phyloP scores from a whole-genome alignment of 1,140 invertebrate genomes.

The Neodiprion lecontei region DNA sequence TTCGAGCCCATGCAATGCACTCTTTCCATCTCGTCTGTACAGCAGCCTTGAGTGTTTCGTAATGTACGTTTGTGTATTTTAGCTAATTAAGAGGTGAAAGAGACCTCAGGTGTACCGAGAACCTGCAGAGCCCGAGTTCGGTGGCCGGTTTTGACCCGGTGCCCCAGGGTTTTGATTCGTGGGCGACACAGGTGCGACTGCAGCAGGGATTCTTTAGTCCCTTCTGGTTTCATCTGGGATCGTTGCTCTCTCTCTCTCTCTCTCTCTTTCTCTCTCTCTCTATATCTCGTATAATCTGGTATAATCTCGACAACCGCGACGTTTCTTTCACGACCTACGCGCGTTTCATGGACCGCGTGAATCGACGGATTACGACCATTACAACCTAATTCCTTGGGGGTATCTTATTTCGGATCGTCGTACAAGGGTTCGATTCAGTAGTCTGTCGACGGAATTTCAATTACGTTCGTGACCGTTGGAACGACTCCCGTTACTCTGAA shows the following conservation, averaged over 20 bases:
- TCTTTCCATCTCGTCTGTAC: too few species aligned
- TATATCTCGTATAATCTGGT: too few species aligned
- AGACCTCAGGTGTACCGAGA: not conserved
- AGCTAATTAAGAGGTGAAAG: slow-evolving; percentile 1
- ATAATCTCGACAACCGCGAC: not conserved
- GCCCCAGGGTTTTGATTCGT: not conserved
- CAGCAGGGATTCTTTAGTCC: not conserved
- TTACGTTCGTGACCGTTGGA: too few species aligned
- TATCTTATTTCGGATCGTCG: too few species aligned
- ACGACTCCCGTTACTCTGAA: too few species aligned
- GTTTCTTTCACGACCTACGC: not conserved
- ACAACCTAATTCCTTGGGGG: not conserved
- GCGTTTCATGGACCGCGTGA: not conserved
- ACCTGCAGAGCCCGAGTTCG: not conserved
- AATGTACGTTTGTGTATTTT: not conserved
- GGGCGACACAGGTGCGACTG: not conserved
- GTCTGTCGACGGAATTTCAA: too few species aligned
- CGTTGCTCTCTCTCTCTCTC: not conserved
- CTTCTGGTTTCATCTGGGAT: not conserved
- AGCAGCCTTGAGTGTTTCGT: not conserved
- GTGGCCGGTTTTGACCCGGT: slow-evolving; percentile 6
- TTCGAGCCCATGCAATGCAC: too few species aligned
- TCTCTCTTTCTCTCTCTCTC: not conserved
- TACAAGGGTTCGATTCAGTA: too few species aligned
- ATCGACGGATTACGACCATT: not conserved